These are phyloP conservation scores for Temnothorax rugatulus DNA, from an alignment of 2,888 invertebrate genomes.

Conservation along the genomic window DNA sequence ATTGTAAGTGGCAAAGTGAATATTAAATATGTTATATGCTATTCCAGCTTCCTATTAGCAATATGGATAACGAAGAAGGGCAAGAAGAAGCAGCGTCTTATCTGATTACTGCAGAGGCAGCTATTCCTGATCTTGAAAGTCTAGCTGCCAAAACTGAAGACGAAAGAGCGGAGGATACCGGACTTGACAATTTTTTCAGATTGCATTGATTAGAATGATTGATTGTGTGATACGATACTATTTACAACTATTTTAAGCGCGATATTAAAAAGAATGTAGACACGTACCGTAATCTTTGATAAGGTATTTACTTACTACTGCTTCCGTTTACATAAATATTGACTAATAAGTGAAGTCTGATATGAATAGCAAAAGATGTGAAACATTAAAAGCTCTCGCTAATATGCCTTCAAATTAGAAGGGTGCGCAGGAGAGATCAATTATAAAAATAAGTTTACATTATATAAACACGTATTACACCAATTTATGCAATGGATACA, in stretches of 20 bases:
- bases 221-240: conserved; percentile 26
- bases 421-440: neutral
- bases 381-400: conserved; percentile 3
- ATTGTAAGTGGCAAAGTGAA: neutral
- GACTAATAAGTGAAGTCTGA: conserved; percentile 33
- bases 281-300: conserved; percentile 7
- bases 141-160: conserved; percentile 73
- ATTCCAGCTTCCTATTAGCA: conserved; percentile 62
- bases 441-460: neutral
- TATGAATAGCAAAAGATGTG: neutral
- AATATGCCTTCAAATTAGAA: neutral
- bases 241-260: conserved; percentile 17
- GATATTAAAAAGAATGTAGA: neutral
- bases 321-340: conserved; percentile 5
- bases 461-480: neutral
- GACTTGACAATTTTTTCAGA: conserved; percentile 74
- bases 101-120: conserved; percentile 59
- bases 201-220: conserved; percentile 59
- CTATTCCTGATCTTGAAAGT: conserved; percentile 69
- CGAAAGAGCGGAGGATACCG: conserved; percentile 72
- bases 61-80: conserved; percentile 69
- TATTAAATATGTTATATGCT: neutral
- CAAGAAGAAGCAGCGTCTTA: conserved; percentile 67
- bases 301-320: neutral
- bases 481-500: neutral